phyloP scores from a whole-genome alignment of 2,113 vertebrate species.

The Ailurus styani region DNA sequence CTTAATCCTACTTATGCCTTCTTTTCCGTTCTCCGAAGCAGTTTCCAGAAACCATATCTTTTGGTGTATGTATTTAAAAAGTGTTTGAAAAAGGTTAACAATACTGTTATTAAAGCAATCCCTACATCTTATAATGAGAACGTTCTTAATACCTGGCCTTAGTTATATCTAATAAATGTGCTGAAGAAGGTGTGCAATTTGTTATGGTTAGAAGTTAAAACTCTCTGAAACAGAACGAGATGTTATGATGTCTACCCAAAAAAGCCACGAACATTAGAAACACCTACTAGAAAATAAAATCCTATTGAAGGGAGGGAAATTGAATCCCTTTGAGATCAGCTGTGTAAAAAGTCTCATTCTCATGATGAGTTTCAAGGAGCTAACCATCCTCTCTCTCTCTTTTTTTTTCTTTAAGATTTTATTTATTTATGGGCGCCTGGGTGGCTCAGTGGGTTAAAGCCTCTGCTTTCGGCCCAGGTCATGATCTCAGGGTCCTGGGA shows the following conservation, averaged over 20 bases:
- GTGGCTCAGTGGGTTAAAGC: too few relatives aligned
- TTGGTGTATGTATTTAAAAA: not conserved
- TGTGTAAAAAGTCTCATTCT: not conserved
- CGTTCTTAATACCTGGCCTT: not conserved
- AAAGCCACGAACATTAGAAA: not conserved
- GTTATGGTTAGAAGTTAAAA: constrained; percentile 7
- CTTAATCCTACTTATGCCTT: not conserved
- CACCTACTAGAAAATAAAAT: not conserved
- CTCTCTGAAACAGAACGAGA: not conserved
- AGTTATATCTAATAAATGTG: not conserved
- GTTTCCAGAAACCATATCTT: not conserved
- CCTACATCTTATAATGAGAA: not conserved
- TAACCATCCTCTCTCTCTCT: not conserved
- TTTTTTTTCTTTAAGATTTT: too few relatives aligned
- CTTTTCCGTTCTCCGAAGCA: not conserved
- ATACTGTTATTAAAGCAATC: not conserved
- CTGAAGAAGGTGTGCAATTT: not conserved
- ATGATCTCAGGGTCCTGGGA: too few relatives aligned
- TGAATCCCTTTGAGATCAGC: not conserved
- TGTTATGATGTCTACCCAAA: not conserved
- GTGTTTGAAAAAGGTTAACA: not conserved
- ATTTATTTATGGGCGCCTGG: too few relatives aligned
- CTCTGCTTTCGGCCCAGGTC: too few relatives aligned
- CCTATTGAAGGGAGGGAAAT: not conserved
- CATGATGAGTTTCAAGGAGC: not conserved